These are phyloP conservation scores for Notamacropus eugenii DNA, from an alignment of 2,797 vertebrate genomes.

Conservation along the genomic window DNA sequence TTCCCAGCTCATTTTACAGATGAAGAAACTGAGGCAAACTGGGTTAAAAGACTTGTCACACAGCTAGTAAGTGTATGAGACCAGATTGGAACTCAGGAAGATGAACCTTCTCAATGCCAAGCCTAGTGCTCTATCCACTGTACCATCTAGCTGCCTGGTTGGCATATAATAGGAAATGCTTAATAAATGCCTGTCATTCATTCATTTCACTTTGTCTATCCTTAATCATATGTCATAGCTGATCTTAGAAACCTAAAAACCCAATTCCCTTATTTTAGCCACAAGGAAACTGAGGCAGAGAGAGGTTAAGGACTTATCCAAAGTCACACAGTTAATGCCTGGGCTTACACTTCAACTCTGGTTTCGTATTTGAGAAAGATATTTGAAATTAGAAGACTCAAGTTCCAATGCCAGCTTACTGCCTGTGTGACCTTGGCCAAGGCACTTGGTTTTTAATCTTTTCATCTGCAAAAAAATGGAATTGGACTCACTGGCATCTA, in stretches of 20 bases:
- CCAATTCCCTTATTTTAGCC: neutral
- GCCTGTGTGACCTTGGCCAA: neutral
- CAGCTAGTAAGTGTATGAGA: neutral
- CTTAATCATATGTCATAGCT: neutral
- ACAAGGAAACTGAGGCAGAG: neutral
- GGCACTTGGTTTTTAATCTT: neutral
- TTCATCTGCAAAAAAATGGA: neutral
- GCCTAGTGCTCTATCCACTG: neutral
- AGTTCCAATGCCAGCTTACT: neutral
- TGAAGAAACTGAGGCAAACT: neutral
- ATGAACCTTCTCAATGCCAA: neutral
- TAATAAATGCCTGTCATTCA: neutral
- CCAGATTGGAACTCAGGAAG: neutral
- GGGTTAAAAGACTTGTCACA: neutral
- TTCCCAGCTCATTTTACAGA: neutral
- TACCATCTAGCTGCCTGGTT: neutral
- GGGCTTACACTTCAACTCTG: neutral
- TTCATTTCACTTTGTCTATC: neutral
- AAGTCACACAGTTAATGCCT: neutral
- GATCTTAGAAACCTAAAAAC: neutral
- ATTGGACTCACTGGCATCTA: neutral
- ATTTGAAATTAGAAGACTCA: neutral
- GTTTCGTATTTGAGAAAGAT: neutral
- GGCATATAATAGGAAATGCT: neutral
- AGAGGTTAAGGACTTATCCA: neutral